Evolutionary conservation across 2,113 vertebrate genomes (phyloP), one percentile per base, ranked within the genome.

Genomic region (Protobothrops flavoviridis): DNA sequence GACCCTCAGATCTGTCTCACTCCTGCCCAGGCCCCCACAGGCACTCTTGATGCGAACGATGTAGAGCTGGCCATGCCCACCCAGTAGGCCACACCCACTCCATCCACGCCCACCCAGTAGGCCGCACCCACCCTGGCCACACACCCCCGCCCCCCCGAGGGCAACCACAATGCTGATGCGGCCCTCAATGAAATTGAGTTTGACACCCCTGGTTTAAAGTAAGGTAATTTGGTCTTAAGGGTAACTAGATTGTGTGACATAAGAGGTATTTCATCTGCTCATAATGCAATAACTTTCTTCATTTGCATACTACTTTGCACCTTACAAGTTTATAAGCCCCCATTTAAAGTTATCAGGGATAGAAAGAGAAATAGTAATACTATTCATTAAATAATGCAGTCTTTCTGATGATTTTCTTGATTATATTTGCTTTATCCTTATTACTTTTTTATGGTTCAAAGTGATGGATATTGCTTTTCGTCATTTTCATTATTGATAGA

Each of bases 241-340:
- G 24, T 23, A 57, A 12, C 55, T 48, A 43, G 90, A 93, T 64
- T 90, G 74, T 94, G 88, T 94, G 95, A 91, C 45, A 43, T 90
- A 89, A 59, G 69, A 23, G 26, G 7, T 91, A 89, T 52, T 52
- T 93, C 64, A 92, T 59, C 12, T 59, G 26, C 20, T 92, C 87
- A 86, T 88, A 43, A 86, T 53, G 94, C 50, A 81, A 26, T 48
- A 52, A 23, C n/a, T 90, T 45, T 11, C 24, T 13, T 81, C 56
- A 29, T 48, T 61, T 89, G 33, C 56, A 33, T 87, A 89, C 1
- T 6, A 1, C 2, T 81, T 11, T 26, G 23, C 85, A 39, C 9
- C 48, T 23, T 39, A 39, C 26, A 45, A 26, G 24, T 81, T n/a
- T 29, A 55, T 29, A 45, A 3, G 20, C 3, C 33, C 3, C 10